Percentiles rank a stretch among this genome's conserved stretches.
These are phyloP conservation scores for Stenodema calcarata DNA, from an alignment of 2,888 invertebrate species.

Conservation along the genomic window DNA sequence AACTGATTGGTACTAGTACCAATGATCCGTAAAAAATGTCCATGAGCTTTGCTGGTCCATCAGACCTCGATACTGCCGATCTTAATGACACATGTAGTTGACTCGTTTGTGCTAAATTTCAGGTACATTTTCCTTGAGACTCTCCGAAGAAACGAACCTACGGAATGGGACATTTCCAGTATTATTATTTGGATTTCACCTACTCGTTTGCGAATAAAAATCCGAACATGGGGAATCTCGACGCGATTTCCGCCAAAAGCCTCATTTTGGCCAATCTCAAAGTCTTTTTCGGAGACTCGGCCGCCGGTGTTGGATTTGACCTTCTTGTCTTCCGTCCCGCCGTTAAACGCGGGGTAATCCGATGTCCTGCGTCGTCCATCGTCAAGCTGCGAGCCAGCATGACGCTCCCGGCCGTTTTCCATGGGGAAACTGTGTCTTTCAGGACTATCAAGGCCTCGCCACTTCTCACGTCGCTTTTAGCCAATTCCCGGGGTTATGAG, in stretches of 20 bases:
- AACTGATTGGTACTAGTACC: no score
- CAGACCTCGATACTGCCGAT: no score
- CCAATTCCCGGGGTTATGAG: constrained; percentile 13
- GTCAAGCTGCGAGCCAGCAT: constrained; percentile 29
- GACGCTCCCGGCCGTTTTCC: constrained; percentile 14
- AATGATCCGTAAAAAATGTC: no score
- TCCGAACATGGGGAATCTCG: not conserved
- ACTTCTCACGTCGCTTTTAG: constrained; percentile 19
- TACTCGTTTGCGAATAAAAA: constrained; percentile 11
- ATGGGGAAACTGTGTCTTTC: constrained; percentile 22
- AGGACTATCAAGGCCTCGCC: constrained; percentile 20
- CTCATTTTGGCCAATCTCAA: constrained; percentile 22
- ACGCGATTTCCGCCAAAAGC: constrained; percentile 36
- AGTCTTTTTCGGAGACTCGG: constrained; percentile 25
- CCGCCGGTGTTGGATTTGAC: constrained; percentile 31
- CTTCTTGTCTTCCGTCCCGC: constrained; percentile 10
- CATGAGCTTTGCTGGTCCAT: no score
- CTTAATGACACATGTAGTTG: no score
- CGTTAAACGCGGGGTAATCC: not conserved
- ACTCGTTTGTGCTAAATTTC: no score
- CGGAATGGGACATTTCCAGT: constrained; percentile 4
- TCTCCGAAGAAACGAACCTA: no score
- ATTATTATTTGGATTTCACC: constrained; percentile 25
- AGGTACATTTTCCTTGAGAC: no score
- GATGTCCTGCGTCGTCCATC: not conserved